phyloP scores from a whole-genome alignment of 1,140 invertebrate species.

The Polypedilum vanderplanki region DNA sequence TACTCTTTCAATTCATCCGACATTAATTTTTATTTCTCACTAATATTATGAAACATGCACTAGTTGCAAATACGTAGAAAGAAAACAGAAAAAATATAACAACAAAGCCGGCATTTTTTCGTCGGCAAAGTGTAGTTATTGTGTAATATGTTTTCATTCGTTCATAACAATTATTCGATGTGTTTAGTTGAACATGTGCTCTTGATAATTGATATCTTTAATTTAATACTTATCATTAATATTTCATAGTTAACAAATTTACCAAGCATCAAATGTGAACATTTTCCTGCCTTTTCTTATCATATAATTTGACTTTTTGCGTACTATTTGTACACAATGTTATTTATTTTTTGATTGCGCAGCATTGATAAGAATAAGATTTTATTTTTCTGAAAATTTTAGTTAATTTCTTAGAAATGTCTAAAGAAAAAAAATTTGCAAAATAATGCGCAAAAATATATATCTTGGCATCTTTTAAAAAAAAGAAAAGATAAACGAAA shows the following conservation, averaged over 20 bases:
- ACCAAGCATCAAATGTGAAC: too few relatives aligned
- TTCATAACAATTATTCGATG: not conserved
- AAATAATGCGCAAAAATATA: not conserved
- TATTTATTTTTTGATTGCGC: not conserved
- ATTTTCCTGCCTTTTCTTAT: too few relatives aligned
- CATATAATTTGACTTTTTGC: too few relatives aligned
- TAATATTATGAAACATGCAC: not conserved
- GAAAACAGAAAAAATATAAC: conserved; percentile 10
- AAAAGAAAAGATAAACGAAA: not conserved
- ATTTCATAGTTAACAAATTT: not conserved
- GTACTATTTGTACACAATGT: not conserved
- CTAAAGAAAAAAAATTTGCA: not conserved
- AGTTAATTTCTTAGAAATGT: not conserved
- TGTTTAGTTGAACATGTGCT: not conserved
- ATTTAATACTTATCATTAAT: not conserved
- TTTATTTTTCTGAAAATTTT: not conserved
- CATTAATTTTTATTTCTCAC: not conserved
- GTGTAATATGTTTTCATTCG: not conserved
- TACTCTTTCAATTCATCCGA: not conserved
- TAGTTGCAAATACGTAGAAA: not conserved
- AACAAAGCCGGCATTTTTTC: not conserved
- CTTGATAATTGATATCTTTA: not conserved
- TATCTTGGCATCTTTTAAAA: not conserved
- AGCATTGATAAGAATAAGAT: not conserved
- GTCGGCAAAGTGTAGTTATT: not conserved